Evolutionary conservation across 2,888 invertebrate genomes (phyloP).

Genomic region (Oscheius sp.): DNA sequence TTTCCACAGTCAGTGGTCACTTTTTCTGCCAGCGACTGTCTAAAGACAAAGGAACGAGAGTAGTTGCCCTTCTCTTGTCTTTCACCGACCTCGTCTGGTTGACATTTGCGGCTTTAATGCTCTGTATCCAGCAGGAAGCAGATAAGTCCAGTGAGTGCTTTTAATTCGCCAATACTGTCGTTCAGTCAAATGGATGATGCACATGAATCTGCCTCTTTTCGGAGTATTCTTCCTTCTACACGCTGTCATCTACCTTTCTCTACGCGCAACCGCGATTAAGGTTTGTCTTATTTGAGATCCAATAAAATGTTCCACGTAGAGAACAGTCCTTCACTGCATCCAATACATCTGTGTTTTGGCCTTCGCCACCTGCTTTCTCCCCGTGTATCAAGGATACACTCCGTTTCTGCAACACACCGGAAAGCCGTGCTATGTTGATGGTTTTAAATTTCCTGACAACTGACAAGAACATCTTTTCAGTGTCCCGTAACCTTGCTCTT

Average conservation of each 20-base stretch:
- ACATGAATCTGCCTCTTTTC: constrained; percentile 6
- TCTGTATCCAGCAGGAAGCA: constrained; percentile 17
- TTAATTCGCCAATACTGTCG: background rate
- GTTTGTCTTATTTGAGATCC: background rate
- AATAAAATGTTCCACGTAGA: background rate
- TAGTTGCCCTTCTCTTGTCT: background rate
- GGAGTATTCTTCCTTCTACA: constrained; percentile 19
- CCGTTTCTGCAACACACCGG: background rate
- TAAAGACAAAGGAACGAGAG: background rate
- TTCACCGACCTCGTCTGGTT: constrained; percentile 10
- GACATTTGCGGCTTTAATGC: constrained; percentile 6
- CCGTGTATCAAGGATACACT: constrained; percentile 6
- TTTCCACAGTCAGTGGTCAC: background rate
- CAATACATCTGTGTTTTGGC: constrained; percentile 4
- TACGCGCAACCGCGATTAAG: background rate
- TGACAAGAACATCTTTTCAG: constrained; percentile 7
- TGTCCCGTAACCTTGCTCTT: background rate
- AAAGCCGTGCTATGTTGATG: constrained; percentile 9
- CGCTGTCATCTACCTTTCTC: constrained; percentile 4
- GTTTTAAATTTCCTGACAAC: background rate
- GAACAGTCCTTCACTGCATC: constrained; percentile 1
- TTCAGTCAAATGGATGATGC: constrained; percentile 20
- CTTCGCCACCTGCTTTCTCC: background rate
- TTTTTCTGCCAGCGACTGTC: background rate
- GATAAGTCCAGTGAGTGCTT: constrained; percentile 13